A percentile compares a stretch with the other conserved stretches of the same genome.
Evolutionary conservation across 1,140 invertebrate genomes (phyloP).

Genomic region (Cotesia chilonis): DNA sequence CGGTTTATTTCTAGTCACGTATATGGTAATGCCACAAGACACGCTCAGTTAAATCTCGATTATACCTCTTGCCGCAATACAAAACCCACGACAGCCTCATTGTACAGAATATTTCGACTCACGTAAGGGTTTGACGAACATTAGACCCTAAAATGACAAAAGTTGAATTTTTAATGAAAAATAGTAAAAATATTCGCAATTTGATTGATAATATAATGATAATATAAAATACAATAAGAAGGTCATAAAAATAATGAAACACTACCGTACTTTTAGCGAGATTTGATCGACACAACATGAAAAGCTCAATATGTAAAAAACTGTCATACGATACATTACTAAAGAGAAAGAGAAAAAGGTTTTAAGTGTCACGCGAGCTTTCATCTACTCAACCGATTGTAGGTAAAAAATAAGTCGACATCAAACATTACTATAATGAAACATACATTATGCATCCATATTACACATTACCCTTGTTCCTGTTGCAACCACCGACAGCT

Average conservation of each 20-base stretch:
- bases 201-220: too few species aligned
- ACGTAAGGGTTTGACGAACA: not conserved
- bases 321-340: not conserved
- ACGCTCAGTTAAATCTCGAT: conserved; percentile 36
- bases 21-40: conserved; percentile 32
- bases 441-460: conserved; percentile 21
- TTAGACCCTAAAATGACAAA: conserved; percentile 15
- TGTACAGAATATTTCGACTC: conserved; percentile 20
- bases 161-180: too few species aligned
- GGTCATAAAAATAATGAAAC: too few species aligned
- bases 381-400: conserved; percentile 8
- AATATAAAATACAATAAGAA: not conserved
- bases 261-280: conserved; percentile 7
- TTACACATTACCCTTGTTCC: conserved; percentile 29
- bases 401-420: not conserved
- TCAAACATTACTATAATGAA: conserved; percentile 27
- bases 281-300: not conserved
- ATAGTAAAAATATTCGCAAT: too few species aligned
- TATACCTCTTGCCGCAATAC: conserved; percentile 31
- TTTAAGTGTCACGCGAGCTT: conserved; percentile 17
- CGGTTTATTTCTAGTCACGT: conserved; percentile 35
- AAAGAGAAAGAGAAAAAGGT: not conserved
- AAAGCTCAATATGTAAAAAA: not conserved
- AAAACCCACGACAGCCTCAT: conserved; percentile 17
- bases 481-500: conserved; percentile 7